Evolutionary conservation across 2,113 vertebrate genomes (phyloP).

Genomic region (Physeter macrocephalus): DNA sequence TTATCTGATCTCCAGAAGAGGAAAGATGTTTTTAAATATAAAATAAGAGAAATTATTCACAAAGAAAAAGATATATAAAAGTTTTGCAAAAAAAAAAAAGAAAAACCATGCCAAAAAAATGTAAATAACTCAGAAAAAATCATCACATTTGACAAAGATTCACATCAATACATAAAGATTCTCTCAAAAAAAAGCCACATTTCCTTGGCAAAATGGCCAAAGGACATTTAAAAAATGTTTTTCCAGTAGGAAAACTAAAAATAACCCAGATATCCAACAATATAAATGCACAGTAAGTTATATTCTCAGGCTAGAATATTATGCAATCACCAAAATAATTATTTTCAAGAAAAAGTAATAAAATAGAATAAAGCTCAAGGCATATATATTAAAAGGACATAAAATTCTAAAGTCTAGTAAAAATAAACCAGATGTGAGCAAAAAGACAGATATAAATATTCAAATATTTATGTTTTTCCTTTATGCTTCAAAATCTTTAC

Average conservation of each 20-base stretch:
- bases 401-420: neutral
- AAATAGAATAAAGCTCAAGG: neutral
- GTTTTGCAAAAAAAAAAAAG: neutral
- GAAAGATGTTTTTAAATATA: neutral
- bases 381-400: neutral
- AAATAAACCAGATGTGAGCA: neutral
- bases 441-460: neutral
- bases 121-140: neutral
- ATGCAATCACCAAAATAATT: neutral
- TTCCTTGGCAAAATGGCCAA: neutral
- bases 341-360: neutral
- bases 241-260: neutral
- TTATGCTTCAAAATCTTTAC: neutral
- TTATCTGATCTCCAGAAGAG: neutral
- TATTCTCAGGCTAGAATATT: neutral
- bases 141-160: neutral
- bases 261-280: neutral
- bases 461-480: neutral
- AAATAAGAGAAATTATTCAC: neutral
- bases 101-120: neutral
- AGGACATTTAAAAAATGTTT: neutral
- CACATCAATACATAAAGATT: neutral
- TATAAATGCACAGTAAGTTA: neutral
- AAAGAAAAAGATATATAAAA: neutral
- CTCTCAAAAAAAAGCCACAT: neutral